Evolutionary conservation across 2,113 vertebrate genomes (phyloP), one percentile per base, ranked within the genome.

Genomic region (Aldabrachelys gigantea): DNA sequence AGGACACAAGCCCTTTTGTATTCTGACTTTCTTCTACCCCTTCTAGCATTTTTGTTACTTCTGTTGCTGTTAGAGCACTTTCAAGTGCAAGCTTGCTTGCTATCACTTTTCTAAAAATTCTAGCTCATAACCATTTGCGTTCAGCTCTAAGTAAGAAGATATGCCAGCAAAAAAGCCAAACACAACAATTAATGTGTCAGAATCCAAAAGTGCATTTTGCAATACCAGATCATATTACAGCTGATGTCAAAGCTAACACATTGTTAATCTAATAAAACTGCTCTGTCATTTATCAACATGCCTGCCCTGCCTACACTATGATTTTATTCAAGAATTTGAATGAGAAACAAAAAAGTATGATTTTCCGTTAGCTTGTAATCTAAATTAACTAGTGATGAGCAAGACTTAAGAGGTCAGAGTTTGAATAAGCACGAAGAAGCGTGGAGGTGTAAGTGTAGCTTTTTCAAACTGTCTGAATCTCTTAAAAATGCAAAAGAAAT

Each of bases 1-100:
- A 97, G 99, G 98, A 99, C 98, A 99, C 98, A 99, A 98, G 98
- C 93, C 95, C 97, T 98, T 99, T 99, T 99, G 99, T 99, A 97
- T 97, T 96, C 93, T 94, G 79, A 75, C 69, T 97, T 96, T 90
- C 85, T 96, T 59, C 87, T 92, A 87, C 88, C 78, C 89, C 38
- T 96, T 97, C 84, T 88, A 89, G 11, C 94, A 89, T 96, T 97
- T 98, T 96, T 95, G 96, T 96, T 98, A 97, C 97, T 89, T 96
- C 95, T 92, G 94, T 97, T 96, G 97, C 97, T 96, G 96, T 95
- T 80, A 97, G 98, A 98, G 87, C 50, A 49, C 52, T 98, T 98
- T 99, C 98, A 98, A 98, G 98, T 97, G 98, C 97, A 97, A 99
- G 98, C 98, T 98, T 99, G 98, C 95, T 98, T 98, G 96, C 97